phyloP scores from a whole-genome alignment of 2,113 vertebrate genomes.

The Syngnathus scovelli region DNA sequence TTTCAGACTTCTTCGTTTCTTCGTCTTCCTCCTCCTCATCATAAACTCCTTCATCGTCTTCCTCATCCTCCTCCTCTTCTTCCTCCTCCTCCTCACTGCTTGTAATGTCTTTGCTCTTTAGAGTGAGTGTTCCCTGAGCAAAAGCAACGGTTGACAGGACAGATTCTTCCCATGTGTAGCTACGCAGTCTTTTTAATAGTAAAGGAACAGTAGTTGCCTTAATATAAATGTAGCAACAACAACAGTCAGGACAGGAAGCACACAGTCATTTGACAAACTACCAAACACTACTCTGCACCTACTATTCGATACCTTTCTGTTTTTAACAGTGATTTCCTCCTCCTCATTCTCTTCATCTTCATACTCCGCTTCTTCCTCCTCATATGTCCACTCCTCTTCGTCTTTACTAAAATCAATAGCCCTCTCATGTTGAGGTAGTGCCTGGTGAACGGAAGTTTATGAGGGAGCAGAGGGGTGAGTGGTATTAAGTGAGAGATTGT shows the following conservation, averaged over 20 bases:
- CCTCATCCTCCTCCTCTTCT: slow-evolving; percentile 14
- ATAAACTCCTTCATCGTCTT: slow-evolving; percentile 28
- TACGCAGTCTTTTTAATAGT: background rate
- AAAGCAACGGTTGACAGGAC: slow-evolving; percentile 38
- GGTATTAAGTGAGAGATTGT: slow-evolving; percentile 44
- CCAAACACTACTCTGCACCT: slow-evolving; percentile 23
- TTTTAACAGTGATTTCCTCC: slow-evolving; percentile 40
- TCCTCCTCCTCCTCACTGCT: slow-evolving; percentile 47
- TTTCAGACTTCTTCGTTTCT: slow-evolving; percentile 22
- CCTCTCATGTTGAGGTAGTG: slow-evolving; percentile 27
- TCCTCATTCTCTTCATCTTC: slow-evolving; percentile 44
- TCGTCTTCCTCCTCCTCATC: slow-evolving; percentile 14
- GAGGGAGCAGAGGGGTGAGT: slow-evolving; percentile 40
- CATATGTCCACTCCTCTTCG: slow-evolving; percentile 40
- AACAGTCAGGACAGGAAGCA: background rate
- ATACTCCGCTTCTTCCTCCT: slow-evolving; percentile 34
- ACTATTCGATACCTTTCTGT: slow-evolving; percentile 53
- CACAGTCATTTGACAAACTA: slow-evolving; percentile 6
- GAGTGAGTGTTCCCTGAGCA: slow-evolving; percentile 47
- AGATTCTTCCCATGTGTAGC: slow-evolving; percentile 14
- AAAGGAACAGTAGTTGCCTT: background rate
- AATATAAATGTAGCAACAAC: background rate
- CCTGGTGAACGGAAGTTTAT: slow-evolving; percentile 36
- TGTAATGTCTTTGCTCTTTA: slow-evolving; percentile 39
- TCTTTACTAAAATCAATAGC: slow-evolving; percentile 52